Conservation (phyloP, 1,140 invertebrate genomes). For the Drosophila arizonae region DNA sequence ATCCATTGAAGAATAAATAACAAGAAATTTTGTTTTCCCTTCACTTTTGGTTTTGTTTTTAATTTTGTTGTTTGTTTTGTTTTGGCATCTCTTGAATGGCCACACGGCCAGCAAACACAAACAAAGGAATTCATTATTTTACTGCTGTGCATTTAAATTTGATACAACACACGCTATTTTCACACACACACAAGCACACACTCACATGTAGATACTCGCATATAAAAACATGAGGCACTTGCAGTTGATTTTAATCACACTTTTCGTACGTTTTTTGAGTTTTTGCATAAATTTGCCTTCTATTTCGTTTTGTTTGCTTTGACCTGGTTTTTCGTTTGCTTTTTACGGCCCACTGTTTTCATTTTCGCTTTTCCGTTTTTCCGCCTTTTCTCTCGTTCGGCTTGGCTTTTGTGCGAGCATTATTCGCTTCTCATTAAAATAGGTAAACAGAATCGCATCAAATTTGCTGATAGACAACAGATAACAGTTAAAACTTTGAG, state of each 20-base stretch:
- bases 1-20: slow-evolving; percentile 4
- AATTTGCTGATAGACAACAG: slow-evolving; percentile 79
- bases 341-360: slow-evolving; percentile 54
- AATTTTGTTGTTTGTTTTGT: slow-evolving; percentile 27
- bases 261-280: slow-evolving; percentile 73
- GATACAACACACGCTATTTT: slow-evolving; percentile 78
- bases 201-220: slow-evolving; percentile 8
- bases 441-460: slow-evolving; percentile 80
- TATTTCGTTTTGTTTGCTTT: slow-evolving; percentile 76
- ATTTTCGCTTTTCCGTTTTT: slow-evolving; percentile 40
- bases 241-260: slow-evolving; percentile 65
- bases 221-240: slow-evolving; percentile 51
- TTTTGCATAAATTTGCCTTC: slow-evolving; percentile 78
- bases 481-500: slow-evolving; percentile 77
- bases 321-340: slow-evolving; percentile 70
- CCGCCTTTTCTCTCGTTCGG: slow-evolving; percentile 28
- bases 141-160: slow-evolving; percentile 78
- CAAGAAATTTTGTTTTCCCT: slow-evolving; percentile 6
- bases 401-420: slow-evolving; percentile 50
- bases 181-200: slow-evolving; percentile 53
- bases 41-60: slow-evolving; percentile 20
- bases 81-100: slow-evolving; percentile 34
- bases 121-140: slow-evolving; percentile 79
- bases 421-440: slow-evolving; percentile 79
- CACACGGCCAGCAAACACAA: slow-evolving; percentile 60